A percentile compares a stretch with the other conserved stretches of the same genome.
phyloP scores from a whole-genome alignment of 2,888 invertebrate genomes.

The Athalia circularis region DNA sequence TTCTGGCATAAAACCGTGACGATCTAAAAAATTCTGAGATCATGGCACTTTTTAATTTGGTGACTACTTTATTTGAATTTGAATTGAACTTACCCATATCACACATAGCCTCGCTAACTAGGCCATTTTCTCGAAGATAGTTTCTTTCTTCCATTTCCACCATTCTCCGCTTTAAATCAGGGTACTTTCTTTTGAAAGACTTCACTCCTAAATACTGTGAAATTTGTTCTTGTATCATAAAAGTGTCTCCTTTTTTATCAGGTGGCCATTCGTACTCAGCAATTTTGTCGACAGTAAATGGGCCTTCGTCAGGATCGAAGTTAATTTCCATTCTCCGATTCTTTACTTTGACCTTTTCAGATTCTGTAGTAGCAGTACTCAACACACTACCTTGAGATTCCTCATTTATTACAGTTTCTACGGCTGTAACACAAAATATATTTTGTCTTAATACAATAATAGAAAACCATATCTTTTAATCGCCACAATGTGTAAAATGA shows the following conservation, averaged over 20 bases:
- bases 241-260: constrained; percentile 82
- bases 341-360: constrained; percentile 71
- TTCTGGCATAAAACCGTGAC: not conserved
- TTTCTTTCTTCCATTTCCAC: constrained; percentile 95
- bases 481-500: not conserved
- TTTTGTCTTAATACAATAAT: not conserved
- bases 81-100: constrained; percentile 83
- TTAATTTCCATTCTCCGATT: constrained; percentile 72
- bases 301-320: constrained; percentile 73
- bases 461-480: not conserved
- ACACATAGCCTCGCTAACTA: constrained; percentile 93
- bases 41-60: not conserved
- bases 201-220: constrained; percentile 96
- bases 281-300: constrained; percentile 89
- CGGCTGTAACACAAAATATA: constrained; percentile 57
- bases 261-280: constrained; percentile 96
- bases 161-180: constrained; percentile 88
- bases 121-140: constrained; percentile 87
- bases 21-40: not conserved
- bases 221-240: constrained; percentile 97
- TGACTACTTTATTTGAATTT: not conserved
- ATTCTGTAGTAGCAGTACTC: constrained; percentile 83
- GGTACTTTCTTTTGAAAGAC: constrained; percentile 97
- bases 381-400: constrained; percentile 90
- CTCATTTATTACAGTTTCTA: constrained; percentile 78